Evolutionary conservation across 2,113 vertebrate species (phyloP).

Genomic region (Greenwoodochromis staneri): DNA sequence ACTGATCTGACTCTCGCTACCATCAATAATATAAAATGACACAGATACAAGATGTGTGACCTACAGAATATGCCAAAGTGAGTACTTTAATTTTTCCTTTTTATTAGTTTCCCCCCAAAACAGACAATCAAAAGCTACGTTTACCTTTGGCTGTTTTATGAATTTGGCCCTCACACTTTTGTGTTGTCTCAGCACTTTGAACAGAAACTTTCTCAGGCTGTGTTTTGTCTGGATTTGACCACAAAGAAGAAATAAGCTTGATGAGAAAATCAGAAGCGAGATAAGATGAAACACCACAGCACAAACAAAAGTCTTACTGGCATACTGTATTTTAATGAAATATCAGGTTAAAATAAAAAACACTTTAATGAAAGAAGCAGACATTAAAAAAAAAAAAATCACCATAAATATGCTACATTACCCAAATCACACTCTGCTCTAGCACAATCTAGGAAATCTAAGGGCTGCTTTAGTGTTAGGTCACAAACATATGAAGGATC

Average conservation of each 20-base stretch:
- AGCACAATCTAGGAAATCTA: constrained; percentile 49
- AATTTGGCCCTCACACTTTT: not conserved
- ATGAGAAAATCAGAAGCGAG: not conserved
- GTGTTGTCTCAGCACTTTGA: not conserved
- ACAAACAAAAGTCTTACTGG: not conserved
- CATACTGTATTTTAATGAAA: constrained; percentile 63
- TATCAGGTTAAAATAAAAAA: constrained; percentile 64
- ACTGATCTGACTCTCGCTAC: rapidly evolving
- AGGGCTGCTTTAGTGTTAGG: constrained; percentile 44
- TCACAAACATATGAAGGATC: constrained; percentile 44
- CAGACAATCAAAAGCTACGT: not conserved
- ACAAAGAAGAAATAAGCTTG: not conserved
- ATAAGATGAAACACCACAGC: not conserved
- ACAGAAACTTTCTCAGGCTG: not conserved
- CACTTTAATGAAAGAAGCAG: constrained; percentile 66
- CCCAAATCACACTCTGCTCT: constrained; percentile 49
- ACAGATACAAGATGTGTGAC: not conserved
- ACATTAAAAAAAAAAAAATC: constrained; percentile 40
- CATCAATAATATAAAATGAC: not conserved
- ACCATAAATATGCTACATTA: constrained; percentile 68
- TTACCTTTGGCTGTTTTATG: not conserved
- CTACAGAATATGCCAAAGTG: not conserved
- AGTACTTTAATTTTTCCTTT: not conserved
- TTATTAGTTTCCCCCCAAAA: not conserved
- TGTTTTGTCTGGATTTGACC: not conserved